These are phyloP conservation scores for Achlya flavicornis DNA, from an alignment of 2,888 invertebrate species.

Conservation along the genomic window DNA sequence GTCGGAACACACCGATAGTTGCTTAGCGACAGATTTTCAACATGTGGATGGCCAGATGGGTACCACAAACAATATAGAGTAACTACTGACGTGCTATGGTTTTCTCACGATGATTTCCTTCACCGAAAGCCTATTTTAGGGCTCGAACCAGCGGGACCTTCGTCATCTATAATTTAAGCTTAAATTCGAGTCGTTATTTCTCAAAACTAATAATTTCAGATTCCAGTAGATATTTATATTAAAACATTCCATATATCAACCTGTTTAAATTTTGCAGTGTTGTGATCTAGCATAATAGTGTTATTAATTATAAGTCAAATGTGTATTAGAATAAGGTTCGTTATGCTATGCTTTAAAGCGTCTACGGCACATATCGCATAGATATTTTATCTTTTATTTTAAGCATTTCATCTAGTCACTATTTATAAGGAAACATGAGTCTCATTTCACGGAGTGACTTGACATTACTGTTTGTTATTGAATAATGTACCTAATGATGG, in stretches of 20 bases:
- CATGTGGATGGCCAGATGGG: too few relatives aligned
- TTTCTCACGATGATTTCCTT: too few relatives aligned
- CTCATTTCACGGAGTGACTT: slow-evolving; percentile 7
- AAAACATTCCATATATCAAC: slow-evolving; percentile 47
- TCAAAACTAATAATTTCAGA: too few relatives aligned
- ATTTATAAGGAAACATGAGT: slow-evolving; percentile 23
- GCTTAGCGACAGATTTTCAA: too few relatives aligned
- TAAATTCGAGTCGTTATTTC: too few relatives aligned
- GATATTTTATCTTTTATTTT: slow-evolving; percentile 23
- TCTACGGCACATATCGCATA: slow-evolving; percentile 63
- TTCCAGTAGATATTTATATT: not conserved
- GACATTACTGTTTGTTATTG: not conserved
- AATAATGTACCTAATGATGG: not conserved
- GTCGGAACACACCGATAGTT: too few relatives aligned
- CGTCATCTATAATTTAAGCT: too few relatives aligned
- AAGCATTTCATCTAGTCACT: slow-evolving; percentile 42
- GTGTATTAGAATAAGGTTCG: slow-evolving; percentile 39
- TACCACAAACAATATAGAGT: too few relatives aligned
- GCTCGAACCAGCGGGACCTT: too few relatives aligned
- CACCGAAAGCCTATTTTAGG: too few relatives aligned
- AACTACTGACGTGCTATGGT: too few relatives aligned
- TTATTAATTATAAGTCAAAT: slow-evolving; percentile 35
- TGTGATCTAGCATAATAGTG: slow-evolving; percentile 57
- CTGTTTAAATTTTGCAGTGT: slow-evolving; percentile 57
- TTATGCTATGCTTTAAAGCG: slow-evolving; percentile 54